Evolutionary conservation across 2,797 vertebrate species (phyloP), one percentile per base, ranked within the genome.

Genomic region (Silurus aristotelis): DNA sequence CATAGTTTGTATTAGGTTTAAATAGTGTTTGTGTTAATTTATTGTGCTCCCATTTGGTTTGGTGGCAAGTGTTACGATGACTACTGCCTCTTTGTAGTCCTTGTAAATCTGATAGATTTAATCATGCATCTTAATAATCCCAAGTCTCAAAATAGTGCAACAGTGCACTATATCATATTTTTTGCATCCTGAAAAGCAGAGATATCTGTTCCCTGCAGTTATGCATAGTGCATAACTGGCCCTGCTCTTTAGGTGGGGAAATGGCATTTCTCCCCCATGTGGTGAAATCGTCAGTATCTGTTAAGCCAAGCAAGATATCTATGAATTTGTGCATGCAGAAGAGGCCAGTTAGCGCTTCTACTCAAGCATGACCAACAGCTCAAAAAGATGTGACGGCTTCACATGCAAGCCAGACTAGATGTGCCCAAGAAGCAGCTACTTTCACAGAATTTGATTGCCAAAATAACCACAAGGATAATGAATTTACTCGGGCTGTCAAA

Each of bases 321-420:
- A 43, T 52, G 60, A 64, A 66, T 64, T 64, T 38, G 66, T 80
- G 78, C 78, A 80, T 78, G 43, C 31, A 61, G 27, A 78, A 78
- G 56, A 43, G 76, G 76, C 10, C 5, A 61, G 76, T 78, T 78
- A 64, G 22, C 6, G 22, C 22, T 52, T 48, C 9, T 43, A 25
- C 25, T 43, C 1, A 4, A 61, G 76, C 56, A 80, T 64, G 61
- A 25, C 20, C 60, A 46, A 60, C 38, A 46, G 77, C 61, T 56
- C 31, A 78, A 78, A 43, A 78, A n/a, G 27, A 38, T 46, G 27
- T 63, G 58, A 63, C 15, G 22, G 38, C 60, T 9, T 79, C 60
- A 63, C 77, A 64, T 80, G 14, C 60, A 80, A 15, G 60, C 10
- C 60, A 46, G 58, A 14, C 20, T 6, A 78, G 22, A 78, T 43